Percentiles rank a stretch among this genome's conserved stretches.
Evolutionary conservation across 2,113 vertebrate genomes (phyloP).

Genomic region (Lophochroa leadbeateri): DNA sequence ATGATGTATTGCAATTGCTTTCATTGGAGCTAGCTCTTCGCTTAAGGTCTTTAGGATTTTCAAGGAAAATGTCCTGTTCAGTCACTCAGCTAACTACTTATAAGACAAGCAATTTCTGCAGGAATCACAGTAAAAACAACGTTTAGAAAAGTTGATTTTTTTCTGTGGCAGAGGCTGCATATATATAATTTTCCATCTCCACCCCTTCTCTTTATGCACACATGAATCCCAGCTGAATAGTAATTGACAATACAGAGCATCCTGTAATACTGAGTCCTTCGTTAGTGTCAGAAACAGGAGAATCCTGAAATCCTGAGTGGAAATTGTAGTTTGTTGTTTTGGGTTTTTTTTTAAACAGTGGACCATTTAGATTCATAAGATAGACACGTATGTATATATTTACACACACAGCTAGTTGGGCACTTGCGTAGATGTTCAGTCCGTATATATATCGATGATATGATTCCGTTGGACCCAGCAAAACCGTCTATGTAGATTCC

Average conservation of each 20-base stretch:
- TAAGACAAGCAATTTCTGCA: neutral
- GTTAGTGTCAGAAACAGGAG: neutral
- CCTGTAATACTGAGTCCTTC: neutral
- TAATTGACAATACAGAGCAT: constrained; percentile 1
- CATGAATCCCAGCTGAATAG: neutral
- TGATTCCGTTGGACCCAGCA: neutral
- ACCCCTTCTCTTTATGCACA: neutral
- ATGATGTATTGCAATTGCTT: neutral
- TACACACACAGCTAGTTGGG: neutral
- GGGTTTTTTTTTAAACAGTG: neutral
- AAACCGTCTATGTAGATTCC: neutral
- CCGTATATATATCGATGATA: neutral
- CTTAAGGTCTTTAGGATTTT: neutral
- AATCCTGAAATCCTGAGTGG: neutral
- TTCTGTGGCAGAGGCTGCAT: neutral
- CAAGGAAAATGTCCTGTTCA: neutral
- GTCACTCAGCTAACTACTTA: neutral
- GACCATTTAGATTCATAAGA: neutral
- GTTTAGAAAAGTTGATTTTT: neutral
- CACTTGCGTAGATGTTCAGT: neutral
- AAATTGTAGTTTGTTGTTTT: neutral
- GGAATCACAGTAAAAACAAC: neutral
- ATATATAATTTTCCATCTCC: neutral
- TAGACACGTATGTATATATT: neutral
- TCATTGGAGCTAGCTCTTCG: neutral